Evolutionary conservation across 2,797 vertebrate species (phyloP).

Genomic region (Ctenopoma multispine): DNA sequence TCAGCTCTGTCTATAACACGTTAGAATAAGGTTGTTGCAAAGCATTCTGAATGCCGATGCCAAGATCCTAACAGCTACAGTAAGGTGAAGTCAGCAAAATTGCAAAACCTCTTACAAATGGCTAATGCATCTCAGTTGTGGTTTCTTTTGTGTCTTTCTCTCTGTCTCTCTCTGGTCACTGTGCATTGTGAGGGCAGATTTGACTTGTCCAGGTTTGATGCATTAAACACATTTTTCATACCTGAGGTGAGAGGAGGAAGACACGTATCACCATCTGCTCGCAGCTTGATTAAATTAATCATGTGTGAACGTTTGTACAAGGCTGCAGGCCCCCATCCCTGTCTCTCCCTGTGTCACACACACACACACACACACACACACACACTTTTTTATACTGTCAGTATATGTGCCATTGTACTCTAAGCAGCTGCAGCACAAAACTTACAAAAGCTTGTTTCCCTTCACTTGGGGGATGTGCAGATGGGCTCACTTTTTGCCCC

Average conservation of each 20-base stretch:
- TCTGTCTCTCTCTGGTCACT: not conserved
- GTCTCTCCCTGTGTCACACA: slow-evolving; percentile 1
- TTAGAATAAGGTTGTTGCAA: not conserved
- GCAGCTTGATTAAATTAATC: slow-evolving; percentile 56
- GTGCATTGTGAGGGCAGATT: not conserved
- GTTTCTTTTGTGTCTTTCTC: not conserved
- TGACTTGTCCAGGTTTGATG: slow-evolving; percentile 49
- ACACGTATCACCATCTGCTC: slow-evolving; percentile 55
- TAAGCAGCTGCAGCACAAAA: slow-evolving; percentile 16
- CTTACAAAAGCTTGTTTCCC: slow-evolving; percentile 12
- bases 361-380: not conserved
- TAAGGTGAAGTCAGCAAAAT: not conserved
- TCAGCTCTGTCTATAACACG: too few species aligned
- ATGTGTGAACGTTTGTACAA: slow-evolving; percentile 42
- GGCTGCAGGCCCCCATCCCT: not conserved
- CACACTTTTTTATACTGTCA: not conserved
- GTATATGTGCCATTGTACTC: not conserved
- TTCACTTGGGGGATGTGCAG: slow-evolving; percentile 19
- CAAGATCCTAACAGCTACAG: not conserved
- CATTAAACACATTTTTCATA: slow-evolving; percentile 44
- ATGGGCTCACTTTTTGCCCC: slow-evolving; percentile 28
- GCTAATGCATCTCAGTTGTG: not conserved
- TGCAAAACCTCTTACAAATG: not conserved
- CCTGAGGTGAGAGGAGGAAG: slow-evolving; percentile 23
- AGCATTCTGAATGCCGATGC: not conserved